These are phyloP conservation scores for Musca domestica DNA, from an alignment of 1,140 invertebrate species.

Conservation along the genomic window DNA sequence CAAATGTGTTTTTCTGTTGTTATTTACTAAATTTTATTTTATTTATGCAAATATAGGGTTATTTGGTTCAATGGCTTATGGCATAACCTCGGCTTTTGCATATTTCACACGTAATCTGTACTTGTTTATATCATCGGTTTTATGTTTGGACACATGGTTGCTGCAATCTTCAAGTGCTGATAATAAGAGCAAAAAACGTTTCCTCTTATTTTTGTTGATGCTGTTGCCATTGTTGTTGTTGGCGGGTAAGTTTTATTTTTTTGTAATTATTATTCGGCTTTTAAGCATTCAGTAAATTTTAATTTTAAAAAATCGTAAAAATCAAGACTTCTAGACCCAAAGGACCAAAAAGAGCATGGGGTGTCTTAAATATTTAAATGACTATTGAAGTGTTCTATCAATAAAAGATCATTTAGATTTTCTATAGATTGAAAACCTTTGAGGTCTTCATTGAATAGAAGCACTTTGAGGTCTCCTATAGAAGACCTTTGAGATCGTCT, in stretches of 20 bases:
- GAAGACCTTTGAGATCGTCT: too few species aligned
- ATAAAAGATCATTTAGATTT: too few species aligned
- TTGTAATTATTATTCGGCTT: neutral
- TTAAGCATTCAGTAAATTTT: neutral
- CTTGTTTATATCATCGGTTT: constrained; percentile 47
- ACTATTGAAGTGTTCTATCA: too few species aligned
- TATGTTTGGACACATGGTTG: constrained; percentile 57
- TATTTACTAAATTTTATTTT: neutral
- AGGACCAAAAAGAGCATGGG: too few species aligned
- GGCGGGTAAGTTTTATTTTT: constrained; percentile 53
- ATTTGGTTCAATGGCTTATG: constrained; percentile 28
- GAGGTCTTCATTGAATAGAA: too few species aligned
- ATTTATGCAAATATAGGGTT: constrained; percentile 27
- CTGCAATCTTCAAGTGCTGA: constrained; percentile 44
- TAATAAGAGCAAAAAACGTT: constrained; percentile 47
- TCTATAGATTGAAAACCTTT: too few species aligned
- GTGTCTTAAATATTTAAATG: too few species aligned
- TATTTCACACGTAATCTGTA: constrained; percentile 40
- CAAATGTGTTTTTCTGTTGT: neutral
- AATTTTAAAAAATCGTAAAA: too few species aligned
- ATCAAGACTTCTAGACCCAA: too few species aligned
- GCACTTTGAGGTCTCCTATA: too few species aligned
- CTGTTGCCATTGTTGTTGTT: constrained; percentile 55
- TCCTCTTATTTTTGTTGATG: constrained; percentile 51
- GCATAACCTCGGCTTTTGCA: constrained; percentile 32